Conservation (phyloP, 1,140 invertebrate genomes). For the Nomia melanderi region DNA sequence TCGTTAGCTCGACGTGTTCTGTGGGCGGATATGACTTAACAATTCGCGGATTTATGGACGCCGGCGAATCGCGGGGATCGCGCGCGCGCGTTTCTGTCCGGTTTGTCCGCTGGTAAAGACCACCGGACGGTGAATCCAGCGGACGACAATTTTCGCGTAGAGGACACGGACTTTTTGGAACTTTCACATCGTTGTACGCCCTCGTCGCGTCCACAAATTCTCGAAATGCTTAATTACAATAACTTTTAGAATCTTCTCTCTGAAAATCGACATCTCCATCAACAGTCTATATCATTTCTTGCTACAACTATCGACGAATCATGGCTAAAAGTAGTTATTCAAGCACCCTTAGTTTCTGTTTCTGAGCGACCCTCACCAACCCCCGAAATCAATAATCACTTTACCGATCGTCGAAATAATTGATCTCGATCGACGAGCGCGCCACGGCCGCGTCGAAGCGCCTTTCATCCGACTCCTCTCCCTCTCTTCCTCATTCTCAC, state of each 20-base stretch:
- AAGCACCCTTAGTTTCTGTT: slow-evolving; percentile 35
- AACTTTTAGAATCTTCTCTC: slow-evolving; percentile 19
- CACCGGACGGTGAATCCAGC: neutral
- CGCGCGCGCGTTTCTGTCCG: no score
- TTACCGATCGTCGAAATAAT: slow-evolving; percentile 15
- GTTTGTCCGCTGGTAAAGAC: neutral
- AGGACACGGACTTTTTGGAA: no score
- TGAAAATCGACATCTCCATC: neutral
- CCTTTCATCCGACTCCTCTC: slow-evolving; percentile 13
- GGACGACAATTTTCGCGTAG: neutral
- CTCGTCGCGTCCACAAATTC: neutral
- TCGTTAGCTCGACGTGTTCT: slow-evolving; percentile 27
- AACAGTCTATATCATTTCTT: slow-evolving; percentile 25
- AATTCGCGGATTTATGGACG: slow-evolving; percentile 3
- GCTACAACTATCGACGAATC: slow-evolving; percentile 16
- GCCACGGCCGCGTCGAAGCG: slow-evolving; percentile 21
- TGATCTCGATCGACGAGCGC: slow-evolving; percentile 21
- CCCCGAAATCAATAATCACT: slow-evolving; percentile 29
- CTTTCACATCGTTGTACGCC: neutral
- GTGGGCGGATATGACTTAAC: slow-evolving; percentile 43
- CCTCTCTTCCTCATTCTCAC: no score
- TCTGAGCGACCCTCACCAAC: neutral
- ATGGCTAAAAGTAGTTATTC: slow-evolving; percentile 13
- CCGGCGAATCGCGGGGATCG: no score
- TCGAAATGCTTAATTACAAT: slow-evolving; percentile 36